These are phyloP conservation scores for Paratrypauchen microcephalus DNA, from an alignment of 2,797 vertebrate species.

Conservation along the genomic window DNA sequence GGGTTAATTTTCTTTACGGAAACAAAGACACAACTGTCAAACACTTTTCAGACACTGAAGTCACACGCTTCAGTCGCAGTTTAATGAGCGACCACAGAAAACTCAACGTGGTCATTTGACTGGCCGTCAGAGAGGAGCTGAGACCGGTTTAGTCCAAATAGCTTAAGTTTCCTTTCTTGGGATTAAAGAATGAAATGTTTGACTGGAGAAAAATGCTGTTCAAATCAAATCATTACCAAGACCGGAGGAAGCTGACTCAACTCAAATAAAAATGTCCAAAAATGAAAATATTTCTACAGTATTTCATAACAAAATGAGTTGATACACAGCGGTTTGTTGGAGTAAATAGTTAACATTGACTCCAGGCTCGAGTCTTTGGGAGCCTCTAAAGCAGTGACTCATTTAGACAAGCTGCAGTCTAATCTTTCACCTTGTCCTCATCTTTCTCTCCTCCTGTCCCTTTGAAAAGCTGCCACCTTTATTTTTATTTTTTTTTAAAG, in stretches of 20 bases:
- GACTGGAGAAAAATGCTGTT: too few relatives aligned
- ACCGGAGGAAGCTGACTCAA: too few relatives aligned
- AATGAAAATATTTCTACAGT: too few relatives aligned
- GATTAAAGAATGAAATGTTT: too few relatives aligned
- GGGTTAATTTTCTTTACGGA: constrained; percentile 12
- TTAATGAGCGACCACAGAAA: constrained; percentile 20
- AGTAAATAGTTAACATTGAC: background rate
- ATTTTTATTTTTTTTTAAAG: constrained; percentile 53
- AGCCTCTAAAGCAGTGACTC: constrained; percentile 29
- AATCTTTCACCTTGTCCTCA: constrained; percentile 40
- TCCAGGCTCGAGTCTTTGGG: constrained; percentile 18
- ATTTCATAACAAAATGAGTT: background rate
- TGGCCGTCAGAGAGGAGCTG: constrained; percentile 2
- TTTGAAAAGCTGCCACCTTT: constrained; percentile 46
- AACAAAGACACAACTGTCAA: constrained; percentile 12
- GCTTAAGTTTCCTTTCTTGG: too few relatives aligned
- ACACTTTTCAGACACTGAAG: constrained; percentile 4
- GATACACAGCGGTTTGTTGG: background rate
- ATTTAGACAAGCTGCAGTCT: constrained; percentile 30
- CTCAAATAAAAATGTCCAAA: too few relatives aligned
- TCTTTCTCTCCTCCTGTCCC: constrained; percentile 44
- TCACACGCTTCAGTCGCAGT: constrained; percentile 10
- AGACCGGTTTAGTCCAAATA: too few relatives aligned
- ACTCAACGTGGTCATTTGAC: constrained; percentile 6
- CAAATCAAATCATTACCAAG: too few relatives aligned